Evolutionary conservation across 2,888 invertebrate species (phyloP).

Genomic region (Mythimna impura): DNA sequence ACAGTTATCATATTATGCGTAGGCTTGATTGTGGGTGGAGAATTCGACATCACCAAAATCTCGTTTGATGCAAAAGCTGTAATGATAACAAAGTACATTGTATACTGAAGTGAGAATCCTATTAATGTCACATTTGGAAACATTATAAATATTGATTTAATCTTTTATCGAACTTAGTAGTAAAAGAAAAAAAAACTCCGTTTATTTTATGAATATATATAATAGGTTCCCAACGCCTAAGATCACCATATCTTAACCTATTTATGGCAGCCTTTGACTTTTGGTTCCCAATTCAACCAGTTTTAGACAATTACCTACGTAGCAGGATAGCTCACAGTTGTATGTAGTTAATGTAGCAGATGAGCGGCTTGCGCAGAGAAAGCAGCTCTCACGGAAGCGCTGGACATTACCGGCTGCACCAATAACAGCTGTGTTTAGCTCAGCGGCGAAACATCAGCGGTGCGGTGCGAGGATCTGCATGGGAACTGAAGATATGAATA

Average conservation of each 20-base stretch:
- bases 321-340: constrained; percentile 14
- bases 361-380: constrained; percentile 62
- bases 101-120: background rate
- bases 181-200: too few species aligned
- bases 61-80: background rate
- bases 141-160: too few species aligned
- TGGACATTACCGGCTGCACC: constrained; percentile 30
- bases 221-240: too few species aligned
- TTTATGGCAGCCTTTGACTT: background rate
- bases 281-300: background rate
- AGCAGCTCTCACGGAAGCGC: constrained; percentile 65
- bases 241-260: background rate
- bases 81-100: too few species aligned
- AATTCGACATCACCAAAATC: background rate
- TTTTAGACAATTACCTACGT: background rate
- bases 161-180: too few species aligned
- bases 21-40: background rate
- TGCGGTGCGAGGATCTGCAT: background rate
- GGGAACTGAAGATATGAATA: background rate
- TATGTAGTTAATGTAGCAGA: constrained; percentile 15
- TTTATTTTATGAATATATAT: too few species aligned
- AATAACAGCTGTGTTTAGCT: constrained; percentile 8
- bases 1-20: constrained; percentile 26
- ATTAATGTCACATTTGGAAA: too few species aligned
- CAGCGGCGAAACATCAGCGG: background rate